phyloP scores from a whole-genome alignment of 2,113 vertebrate species.

The Arizona elegans region DNA sequence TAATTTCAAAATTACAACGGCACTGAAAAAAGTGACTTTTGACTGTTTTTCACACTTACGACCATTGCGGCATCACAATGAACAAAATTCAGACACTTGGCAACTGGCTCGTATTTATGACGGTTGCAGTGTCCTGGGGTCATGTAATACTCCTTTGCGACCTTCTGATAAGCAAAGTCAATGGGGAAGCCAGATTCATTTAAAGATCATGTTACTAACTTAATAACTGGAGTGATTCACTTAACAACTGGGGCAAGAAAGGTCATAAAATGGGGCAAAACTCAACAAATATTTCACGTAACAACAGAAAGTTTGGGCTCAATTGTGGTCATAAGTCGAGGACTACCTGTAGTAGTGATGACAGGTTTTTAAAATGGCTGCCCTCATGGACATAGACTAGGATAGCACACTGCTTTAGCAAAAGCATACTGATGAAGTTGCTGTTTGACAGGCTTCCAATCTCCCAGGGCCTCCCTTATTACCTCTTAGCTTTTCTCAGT shows the following conservation, averaged over 20 bases:
- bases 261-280: neutral
- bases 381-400: neutral
- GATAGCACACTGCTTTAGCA: neutral
- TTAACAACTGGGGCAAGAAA: neutral
- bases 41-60: neutral
- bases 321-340: neutral
- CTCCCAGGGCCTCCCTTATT: neutral
- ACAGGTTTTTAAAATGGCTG: neutral
- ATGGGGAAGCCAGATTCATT: neutral
- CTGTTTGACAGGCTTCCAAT: neutral
- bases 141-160: neutral
- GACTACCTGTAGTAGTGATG: neutral
- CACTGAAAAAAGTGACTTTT: neutral
- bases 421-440: neutral
- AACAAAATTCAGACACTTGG: neutral
- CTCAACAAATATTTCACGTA: neutral
- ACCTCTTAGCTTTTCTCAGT: neutral
- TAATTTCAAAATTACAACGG: neutral
- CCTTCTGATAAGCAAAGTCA: neutral
- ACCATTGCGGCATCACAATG: neutral
- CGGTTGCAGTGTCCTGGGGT: neutral
- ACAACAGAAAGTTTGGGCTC: neutral
- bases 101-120: neutral
- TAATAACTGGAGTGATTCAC: neutral
- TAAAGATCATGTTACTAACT: neutral